Conservation (phyloP, 1,140 invertebrate species). For the Platyura marginata region DNA sequence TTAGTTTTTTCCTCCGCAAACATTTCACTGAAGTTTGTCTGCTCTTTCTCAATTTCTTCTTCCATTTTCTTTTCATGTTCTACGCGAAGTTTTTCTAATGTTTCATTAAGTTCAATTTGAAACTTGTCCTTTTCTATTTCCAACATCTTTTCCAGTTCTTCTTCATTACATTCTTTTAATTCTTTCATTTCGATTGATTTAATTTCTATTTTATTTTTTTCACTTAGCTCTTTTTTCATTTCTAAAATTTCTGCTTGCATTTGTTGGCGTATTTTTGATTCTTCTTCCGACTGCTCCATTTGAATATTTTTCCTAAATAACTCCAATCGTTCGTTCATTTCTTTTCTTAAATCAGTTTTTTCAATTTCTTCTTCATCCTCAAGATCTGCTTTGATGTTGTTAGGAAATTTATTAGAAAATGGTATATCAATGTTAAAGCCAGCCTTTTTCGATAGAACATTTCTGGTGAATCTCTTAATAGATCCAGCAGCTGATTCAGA, state of each 20-base stretch:
- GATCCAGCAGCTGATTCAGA: slow-evolving; percentile 34
- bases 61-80: slow-evolving; percentile 31
- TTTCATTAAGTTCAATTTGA: slow-evolving; percentile 23
- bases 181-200: no score
- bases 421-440: not conserved
- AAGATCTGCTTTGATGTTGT: no score
- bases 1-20: slow-evolving; percentile 13
- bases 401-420: no score
- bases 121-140: slow-evolving; percentile 18
- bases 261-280: not conserved
- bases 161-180: slow-evolving; percentile 27
- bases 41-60: slow-evolving; percentile 29
- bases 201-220: slow-evolving; percentile 11
- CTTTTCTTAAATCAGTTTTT: not conserved
- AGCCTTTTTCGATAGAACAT: not conserved
- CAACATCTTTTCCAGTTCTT: slow-evolving; percentile 16
- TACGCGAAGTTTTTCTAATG: slow-evolving; percentile 25
- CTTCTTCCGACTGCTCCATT: not conserved
- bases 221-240: not conserved
- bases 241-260: not conserved
- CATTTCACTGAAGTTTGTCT: slow-evolving; percentile 27
- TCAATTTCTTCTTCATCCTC: not conserved
- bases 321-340: not conserved
- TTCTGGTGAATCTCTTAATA: slow-evolving; percentile 13
- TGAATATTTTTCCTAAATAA: not conserved